Evolutionary conservation across 2,888 invertebrate genomes (phyloP), one percentile per base, ranked within the genome.

Genomic region (Idaea straminata): DNA sequence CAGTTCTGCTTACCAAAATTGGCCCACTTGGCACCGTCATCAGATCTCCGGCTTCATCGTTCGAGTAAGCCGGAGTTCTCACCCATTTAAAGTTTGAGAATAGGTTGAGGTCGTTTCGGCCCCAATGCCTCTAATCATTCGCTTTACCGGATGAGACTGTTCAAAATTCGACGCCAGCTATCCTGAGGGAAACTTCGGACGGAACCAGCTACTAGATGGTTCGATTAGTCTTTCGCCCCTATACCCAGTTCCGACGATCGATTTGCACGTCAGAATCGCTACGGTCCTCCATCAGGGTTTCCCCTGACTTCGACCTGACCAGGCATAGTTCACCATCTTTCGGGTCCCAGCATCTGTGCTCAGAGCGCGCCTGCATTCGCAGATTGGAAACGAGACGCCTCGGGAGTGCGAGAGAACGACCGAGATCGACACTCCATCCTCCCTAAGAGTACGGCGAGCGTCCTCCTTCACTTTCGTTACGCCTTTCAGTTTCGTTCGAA

Each of bases 11-110:
- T 25, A 25, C 25, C 25, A 25, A 25, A 25, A 25, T 25, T 25
- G 25, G 25, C 25, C 25, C 25, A 25, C 25, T 25, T 25, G 25
- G 25, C 25, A 25, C 25, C 25, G 25, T 25, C 25, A 25, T 25
- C 25, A 25, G 25, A 25, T 1, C 25, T 25, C 25, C 25, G 25
- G 25, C 25, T 25, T 25, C 25, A 25, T 25, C 25, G 25, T 25
- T 25, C 25, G 25, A 25, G 25, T 25, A 25, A 25, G 25, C 25
- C 25, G 25, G 25, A 25, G 91, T 87, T 95, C 95, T 94, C 94
- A 95, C 95, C 94, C 94, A 95, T 95, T 95, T 94, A 95, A 95
- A 95, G 95, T 95, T 95, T 95, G 95, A 95, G 95, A 95, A 95
- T 95, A 95, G 95, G 94, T 95, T 93, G 94, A 57, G 94, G 25